Evolutionary conservation across 2,797 vertebrate species (phyloP).

Genomic region (Neostethus bicornis): DNA sequence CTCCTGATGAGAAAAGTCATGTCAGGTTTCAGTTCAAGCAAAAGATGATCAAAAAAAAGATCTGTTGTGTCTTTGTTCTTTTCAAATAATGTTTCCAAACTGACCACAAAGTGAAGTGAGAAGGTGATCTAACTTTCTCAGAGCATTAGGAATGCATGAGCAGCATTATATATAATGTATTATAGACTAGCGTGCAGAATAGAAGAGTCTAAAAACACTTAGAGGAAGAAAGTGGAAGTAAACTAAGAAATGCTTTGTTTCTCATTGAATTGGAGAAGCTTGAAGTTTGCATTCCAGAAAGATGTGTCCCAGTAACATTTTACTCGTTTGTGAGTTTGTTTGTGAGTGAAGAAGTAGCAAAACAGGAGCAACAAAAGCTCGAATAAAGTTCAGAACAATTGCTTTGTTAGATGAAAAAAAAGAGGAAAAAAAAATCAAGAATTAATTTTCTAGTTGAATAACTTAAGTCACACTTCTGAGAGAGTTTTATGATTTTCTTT

Average conservation of each 20-base stretch:
- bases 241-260: conserved; percentile 63
- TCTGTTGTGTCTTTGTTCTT: conserved; percentile 39
- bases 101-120: conserved; percentile 20
- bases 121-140: conserved; percentile 45
- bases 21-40: conserved; percentile 32
- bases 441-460: too few species aligned
- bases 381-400: conserved; percentile 46
- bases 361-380: conserved; percentile 38
- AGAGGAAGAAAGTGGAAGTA: conserved; percentile 22
- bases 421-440: not conserved
- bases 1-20: conserved; percentile 37
- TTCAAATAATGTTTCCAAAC: conserved; percentile 26
- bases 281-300: conserved; percentile 72
- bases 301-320: conserved; percentile 66
- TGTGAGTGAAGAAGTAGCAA: conserved; percentile 21
- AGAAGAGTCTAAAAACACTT: conserved; percentile 36
- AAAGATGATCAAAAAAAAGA: conserved; percentile 45
- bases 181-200: conserved; percentile 15
- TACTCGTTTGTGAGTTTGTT: conserved; percentile 32
- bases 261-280: conserved; percentile 56
- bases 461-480: too few species aligned
- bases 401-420: conserved; percentile 1
- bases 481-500: conserved; percentile 2
- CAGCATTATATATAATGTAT: conserved; percentile 6
- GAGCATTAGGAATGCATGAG: conserved; percentile 15